phyloP scores from a whole-genome alignment of 2,888 invertebrate genomes.

The Epicampocera succincta region DNA sequence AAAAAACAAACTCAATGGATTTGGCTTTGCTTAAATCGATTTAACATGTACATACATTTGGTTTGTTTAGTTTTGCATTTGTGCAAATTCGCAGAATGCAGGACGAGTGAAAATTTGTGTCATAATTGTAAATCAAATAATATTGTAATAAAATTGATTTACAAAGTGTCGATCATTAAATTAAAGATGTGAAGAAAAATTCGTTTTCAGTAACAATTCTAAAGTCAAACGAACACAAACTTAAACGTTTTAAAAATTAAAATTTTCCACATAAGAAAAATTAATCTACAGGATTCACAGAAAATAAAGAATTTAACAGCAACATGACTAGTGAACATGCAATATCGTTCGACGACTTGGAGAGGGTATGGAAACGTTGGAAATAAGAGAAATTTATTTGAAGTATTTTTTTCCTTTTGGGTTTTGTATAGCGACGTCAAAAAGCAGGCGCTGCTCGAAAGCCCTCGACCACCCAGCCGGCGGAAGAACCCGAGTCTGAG shows the following conservation, averaged over 20 bases:
- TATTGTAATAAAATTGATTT: constrained; percentile 53
- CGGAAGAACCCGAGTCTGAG: constrained; percentile 76
- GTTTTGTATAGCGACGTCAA: constrained; percentile 75
- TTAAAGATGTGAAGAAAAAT: constrained; percentile 55
- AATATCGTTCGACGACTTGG: constrained; percentile 78
- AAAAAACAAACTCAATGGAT: constrained; percentile 29
- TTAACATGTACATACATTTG: background rate
- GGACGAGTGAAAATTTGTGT: constrained; percentile 58
- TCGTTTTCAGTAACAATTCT: constrained; percentile 56
- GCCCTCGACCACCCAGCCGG: constrained; percentile 73
- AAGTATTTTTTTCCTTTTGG: constrained; percentile 60
- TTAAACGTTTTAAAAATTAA: constrained; percentile 10
- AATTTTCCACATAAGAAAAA: background rate
- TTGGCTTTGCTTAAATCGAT: background rate
- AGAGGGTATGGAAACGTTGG: constrained; percentile 73
- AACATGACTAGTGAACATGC: constrained; percentile 70
- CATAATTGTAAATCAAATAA: constrained; percentile 61
- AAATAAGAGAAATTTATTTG: background rate
- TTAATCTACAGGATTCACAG: constrained; percentile 19
- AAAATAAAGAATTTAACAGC: constrained; percentile 5
- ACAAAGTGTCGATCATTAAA: constrained; percentile 57
- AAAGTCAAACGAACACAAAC: constrained; percentile 47
- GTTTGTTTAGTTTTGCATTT: background rate
- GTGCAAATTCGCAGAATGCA: background rate
- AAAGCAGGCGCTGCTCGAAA: constrained; percentile 75